phyloP scores from a whole-genome alignment of 2,797 vertebrate genomes.

The Bovichtus variegatus region DNA sequence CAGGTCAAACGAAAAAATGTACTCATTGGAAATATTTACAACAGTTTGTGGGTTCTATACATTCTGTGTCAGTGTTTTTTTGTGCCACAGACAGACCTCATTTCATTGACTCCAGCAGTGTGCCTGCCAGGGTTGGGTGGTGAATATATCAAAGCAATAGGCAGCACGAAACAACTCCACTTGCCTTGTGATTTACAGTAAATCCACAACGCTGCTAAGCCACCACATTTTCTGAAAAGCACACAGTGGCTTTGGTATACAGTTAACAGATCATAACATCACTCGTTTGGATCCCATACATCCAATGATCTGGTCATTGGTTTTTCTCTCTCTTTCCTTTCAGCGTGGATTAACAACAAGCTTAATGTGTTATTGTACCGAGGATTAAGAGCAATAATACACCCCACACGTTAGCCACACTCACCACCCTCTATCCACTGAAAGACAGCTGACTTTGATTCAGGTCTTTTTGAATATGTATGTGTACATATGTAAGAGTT shows the following conservation, averaged over 20 bases:
- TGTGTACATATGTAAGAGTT: neutral
- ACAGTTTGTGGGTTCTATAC: neutral
- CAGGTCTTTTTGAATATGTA: neutral
- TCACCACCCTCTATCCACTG: neutral
- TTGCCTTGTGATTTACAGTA: slow-evolving; percentile 48
- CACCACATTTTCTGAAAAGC: slow-evolving; percentile 60
- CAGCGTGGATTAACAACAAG: slow-evolving; percentile 70
- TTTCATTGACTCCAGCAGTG: neutral
- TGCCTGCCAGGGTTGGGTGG: neutral
- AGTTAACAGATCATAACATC: slow-evolving; percentile 42
- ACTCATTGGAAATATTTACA: neutral
- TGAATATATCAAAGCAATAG: slow-evolving; percentile 31
- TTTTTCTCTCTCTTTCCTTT: slow-evolving; percentile 46
- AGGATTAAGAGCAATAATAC: slow-evolving; percentile 76
- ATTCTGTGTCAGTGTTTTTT: neutral
- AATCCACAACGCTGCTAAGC: slow-evolving; percentile 52
- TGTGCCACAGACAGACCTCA: neutral
- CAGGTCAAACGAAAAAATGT: neutral
- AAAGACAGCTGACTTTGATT: slow-evolving; percentile 6
- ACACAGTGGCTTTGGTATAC: slow-evolving; percentile 31
- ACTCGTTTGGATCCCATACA: slow-evolving; percentile 35
- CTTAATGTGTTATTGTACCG: slow-evolving; percentile 76
- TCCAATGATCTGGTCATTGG: slow-evolving; percentile 48
- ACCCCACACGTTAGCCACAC: slow-evolving; percentile 50
- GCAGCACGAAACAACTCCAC: slow-evolving; percentile 24